phyloP scores from a whole-genome alignment of 2,797 vertebrate species.

The Scomberomorus guttatus region DNA sequence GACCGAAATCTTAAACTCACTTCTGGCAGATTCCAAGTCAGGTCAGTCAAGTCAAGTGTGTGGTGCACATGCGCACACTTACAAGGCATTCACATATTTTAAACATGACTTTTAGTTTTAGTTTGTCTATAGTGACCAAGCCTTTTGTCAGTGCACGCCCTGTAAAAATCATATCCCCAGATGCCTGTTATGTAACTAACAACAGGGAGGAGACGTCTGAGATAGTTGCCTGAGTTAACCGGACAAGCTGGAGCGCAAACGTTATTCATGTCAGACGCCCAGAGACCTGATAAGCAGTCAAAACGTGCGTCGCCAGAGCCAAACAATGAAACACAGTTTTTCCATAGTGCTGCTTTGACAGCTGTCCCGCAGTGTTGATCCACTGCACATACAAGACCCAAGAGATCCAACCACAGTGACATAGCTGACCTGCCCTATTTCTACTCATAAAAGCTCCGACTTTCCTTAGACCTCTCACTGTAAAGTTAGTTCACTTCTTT shows the following conservation, averaged over 20 bases:
- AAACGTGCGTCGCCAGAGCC: slow-evolving; percentile 17
- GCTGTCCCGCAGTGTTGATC: slow-evolving; percentile 45
- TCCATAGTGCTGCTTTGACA: slow-evolving; percentile 46
- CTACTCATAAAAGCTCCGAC: slow-evolving; percentile 18
- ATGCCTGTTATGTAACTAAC: slow-evolving; percentile 64
- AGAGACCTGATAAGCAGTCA: not conserved
- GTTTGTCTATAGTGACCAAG: slow-evolving; percentile 45
- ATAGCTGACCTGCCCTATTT: slow-evolving; percentile 33
- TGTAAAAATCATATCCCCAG: slow-evolving; percentile 51
- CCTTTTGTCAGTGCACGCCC: slow-evolving; percentile 56
- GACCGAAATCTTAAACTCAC: not conserved
- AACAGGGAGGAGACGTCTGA: slow-evolving; percentile 55
- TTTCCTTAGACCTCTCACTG: slow-evolving; percentile 1
- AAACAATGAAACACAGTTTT: slow-evolving; percentile 14
- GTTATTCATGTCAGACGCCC: slow-evolving; percentile 18
- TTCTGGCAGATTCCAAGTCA: not conserved
- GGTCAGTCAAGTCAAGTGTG: not conserved
- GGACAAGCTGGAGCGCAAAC: slow-evolving; percentile 5
- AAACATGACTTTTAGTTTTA: not conserved
- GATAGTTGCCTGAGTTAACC: slow-evolving; percentile 18
- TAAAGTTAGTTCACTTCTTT: slow-evolving; percentile 16
- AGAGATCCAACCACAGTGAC: slow-evolving; percentile 38
- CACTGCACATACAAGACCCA: slow-evolving; percentile 6
- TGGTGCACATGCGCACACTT: not conserved
- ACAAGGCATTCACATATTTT: slow-evolving; percentile 4